A percentile compares a stretch with the other conserved stretches of the same genome.
Evolutionary conservation across 2,888 invertebrate species (phyloP).

Genomic region (Hirtodrosophila cameraria): DNA sequence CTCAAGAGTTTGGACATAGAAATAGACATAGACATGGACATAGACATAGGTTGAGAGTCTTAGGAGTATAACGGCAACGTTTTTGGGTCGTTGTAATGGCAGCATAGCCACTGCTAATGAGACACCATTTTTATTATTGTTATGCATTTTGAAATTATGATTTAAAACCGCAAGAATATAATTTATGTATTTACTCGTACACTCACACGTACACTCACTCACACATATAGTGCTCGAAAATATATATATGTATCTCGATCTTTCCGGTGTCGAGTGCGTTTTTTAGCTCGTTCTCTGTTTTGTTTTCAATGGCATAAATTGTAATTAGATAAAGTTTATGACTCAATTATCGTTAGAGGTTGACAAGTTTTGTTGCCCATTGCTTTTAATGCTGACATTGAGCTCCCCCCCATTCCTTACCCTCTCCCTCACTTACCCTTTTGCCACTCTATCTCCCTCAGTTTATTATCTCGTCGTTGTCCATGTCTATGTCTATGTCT

Average conservation of each 20-base stretch:
- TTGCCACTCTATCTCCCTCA: slow-evolving; percentile 5
- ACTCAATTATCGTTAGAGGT: slow-evolving; percentile 76
- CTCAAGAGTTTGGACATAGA: neutral
- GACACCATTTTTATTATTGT: slow-evolving; percentile 52
- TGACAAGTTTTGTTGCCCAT: slow-evolving; percentile 65
- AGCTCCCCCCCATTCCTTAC: slow-evolving; percentile 15
- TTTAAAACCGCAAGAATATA: slow-evolving; percentile 60
- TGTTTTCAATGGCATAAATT: slow-evolving; percentile 73
- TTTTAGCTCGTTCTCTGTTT: slow-evolving; percentile 40
- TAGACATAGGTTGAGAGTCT: too few species aligned
- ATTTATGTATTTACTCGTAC: slow-evolving; percentile 52
- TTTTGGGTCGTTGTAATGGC: slow-evolving; percentile 39
- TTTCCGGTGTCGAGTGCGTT: slow-evolving; percentile 49
- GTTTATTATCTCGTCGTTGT: slow-evolving; percentile 34
- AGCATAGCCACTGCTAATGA: slow-evolving; percentile 60
- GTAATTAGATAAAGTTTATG: slow-evolving; percentile 78
- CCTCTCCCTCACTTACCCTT: neutral
- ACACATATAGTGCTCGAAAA: too few species aligned
- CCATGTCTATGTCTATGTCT: slow-evolving; percentile 21
- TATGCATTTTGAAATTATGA: slow-evolving; percentile 58
- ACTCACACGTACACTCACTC: too few species aligned
- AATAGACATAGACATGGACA: too few species aligned
- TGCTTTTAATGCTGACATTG: slow-evolving; percentile 72
- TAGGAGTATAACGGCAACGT: slow-evolving; percentile 25
- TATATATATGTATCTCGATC: slow-evolving; percentile 35